Conservation (phyloP, 2,797 vertebrate species). For the Platalea minor region DNA sequence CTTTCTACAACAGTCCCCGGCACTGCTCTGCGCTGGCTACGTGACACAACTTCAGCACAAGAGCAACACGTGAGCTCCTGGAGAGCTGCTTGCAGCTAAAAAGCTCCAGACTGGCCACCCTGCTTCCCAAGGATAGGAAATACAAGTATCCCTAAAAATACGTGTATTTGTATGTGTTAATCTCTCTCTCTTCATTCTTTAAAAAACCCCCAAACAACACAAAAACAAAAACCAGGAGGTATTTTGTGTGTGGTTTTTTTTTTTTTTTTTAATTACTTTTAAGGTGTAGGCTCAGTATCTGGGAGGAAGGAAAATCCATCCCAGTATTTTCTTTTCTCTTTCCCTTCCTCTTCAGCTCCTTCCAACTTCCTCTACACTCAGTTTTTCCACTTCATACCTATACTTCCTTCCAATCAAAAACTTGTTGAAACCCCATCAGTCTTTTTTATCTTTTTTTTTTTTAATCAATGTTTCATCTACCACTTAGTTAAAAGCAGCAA, state of each 20-base stretch:
- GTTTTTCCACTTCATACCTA: neutral
- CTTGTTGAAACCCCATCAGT: neutral
- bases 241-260: neutral
- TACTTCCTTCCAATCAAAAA: neutral
- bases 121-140: neutral
- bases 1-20: neutral
- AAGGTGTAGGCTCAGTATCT: neutral
- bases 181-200: neutral
- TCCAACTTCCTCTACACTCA: neutral
- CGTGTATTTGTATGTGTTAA: neutral
- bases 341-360: neutral
- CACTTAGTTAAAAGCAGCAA: neutral
- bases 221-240: rapidly evolving
- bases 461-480: neutral
- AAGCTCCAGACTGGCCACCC: neutral
- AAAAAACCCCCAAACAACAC: neutral
- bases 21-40: neutral
- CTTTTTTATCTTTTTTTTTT: neutral
- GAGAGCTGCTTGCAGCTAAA: neutral
- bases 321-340: neutral
- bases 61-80: neutral
- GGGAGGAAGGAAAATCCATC: neutral
- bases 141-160: neutral
- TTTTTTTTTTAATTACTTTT: neutral
- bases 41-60: neutral